These are phyloP conservation scores for Brachyopa scutellaris DNA, from an alignment of 2,888 invertebrate genomes.

Conservation along the genomic window DNA sequence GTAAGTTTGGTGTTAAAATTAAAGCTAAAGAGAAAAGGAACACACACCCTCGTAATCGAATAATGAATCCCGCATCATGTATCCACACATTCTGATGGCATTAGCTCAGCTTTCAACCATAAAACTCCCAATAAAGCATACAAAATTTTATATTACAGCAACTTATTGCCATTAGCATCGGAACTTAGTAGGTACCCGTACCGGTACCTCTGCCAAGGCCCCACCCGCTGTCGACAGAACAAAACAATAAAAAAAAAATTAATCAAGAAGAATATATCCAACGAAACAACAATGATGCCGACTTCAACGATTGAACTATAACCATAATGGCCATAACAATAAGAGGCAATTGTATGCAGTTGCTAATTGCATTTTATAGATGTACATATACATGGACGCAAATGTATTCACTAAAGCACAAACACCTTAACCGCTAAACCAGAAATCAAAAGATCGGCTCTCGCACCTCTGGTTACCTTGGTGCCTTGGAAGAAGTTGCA, in stretches of 20 bases:
- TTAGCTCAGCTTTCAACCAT: constrained; percentile 48
- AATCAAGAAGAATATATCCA: constrained; percentile 7
- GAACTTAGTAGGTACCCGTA: no score
- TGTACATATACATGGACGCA: constrained; percentile 60
- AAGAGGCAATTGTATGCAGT: constrained; percentile 62
- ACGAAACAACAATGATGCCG: constrained; percentile 56
- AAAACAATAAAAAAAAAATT: constrained; percentile 23
- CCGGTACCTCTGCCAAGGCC: not conserved
- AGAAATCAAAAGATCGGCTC: constrained; percentile 52
- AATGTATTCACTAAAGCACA: constrained; percentile 21
- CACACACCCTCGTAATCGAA: constrained; percentile 25
- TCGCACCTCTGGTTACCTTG: constrained; percentile 1
- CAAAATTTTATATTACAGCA: constrained; percentile 31
- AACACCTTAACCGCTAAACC: constrained; percentile 35
- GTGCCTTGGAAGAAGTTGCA: constrained; percentile 21
- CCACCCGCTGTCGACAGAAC: constrained; percentile 5
- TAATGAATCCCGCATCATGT: constrained; percentile 36
- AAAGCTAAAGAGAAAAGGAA: not conserved
- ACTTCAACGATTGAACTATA: constrained; percentile 67
- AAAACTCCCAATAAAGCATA: constrained; percentile 55
- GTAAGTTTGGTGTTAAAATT: not conserved
- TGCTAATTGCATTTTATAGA: constrained; percentile 68
- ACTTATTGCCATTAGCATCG: constrained; percentile 51
- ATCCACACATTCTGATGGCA: constrained; percentile 15
- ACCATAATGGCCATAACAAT: constrained; percentile 71